phyloP scores from a whole-genome alignment of 2,797 vertebrate genomes.

The Urosaurus nigricauda region DNA sequence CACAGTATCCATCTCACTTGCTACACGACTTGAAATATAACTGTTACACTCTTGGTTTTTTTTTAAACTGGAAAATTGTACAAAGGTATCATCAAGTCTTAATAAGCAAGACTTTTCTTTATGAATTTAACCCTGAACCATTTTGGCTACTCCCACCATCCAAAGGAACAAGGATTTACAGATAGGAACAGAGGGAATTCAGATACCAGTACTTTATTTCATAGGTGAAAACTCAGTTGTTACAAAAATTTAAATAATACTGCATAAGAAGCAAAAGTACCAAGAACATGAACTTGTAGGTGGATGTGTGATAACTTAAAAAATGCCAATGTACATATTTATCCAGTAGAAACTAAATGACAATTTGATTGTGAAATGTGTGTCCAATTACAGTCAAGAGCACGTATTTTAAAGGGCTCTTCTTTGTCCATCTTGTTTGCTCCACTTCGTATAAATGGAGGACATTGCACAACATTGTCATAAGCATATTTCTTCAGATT shows the following conservation, averaged over 20 bases:
- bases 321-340: not conserved
- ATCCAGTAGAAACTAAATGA: not conserved
- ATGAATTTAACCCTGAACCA: constrained; percentile 37
- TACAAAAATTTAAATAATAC: constrained; percentile 51
- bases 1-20: too few relatives aligned
- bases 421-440: not conserved
- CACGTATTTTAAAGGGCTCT: not conserved
- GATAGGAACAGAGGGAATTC: constrained; percentile 32
- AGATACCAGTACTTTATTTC: constrained; percentile 8
- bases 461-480: not conserved
- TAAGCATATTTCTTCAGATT: constrained; percentile 9
- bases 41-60: too few relatives aligned
- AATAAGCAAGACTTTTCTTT: constrained; percentile 10
- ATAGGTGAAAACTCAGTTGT: not conserved
- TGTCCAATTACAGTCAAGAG: not conserved
- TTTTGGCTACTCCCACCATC: constrained; percentile 49
- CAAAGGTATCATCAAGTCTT: not conserved
- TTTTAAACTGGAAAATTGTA: too few relatives aligned
- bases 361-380: not conserved
- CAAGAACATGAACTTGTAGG: constrained; percentile 5
- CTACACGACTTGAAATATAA: too few relatives aligned
- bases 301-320: not conserved
- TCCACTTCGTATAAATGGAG: not conserved
- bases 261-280: constrained; percentile 25
- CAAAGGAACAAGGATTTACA: constrained; percentile 43